Percentiles rank a stretch among this genome's conserved stretches.
Evolutionary conservation across 1,140 invertebrate genomes (phyloP).

Genomic region (Himalopsyche phryganea): DNA sequence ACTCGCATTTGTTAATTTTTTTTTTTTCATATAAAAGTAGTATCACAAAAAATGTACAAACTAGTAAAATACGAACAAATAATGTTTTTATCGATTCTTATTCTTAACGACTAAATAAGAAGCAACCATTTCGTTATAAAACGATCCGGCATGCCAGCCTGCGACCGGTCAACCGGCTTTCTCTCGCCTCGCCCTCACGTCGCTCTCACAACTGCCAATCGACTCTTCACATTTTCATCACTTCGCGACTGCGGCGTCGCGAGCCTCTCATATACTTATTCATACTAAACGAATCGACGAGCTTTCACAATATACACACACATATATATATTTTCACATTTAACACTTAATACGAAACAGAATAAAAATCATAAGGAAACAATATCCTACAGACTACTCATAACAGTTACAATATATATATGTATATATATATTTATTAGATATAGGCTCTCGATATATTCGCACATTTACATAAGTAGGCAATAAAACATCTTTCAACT

Average conservation of each 20-base stretch:
- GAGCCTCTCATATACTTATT: neutral
- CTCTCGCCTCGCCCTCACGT: too few species aligned
- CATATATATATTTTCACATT: neutral
- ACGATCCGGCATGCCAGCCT: neutral
- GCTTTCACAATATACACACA: neutral
- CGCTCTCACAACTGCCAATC: too few species aligned
- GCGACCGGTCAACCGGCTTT: neutral
- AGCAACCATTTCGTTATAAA: slow-evolving; percentile 10
- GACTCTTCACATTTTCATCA: neutral
- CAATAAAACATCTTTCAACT: slow-evolving; percentile 15
- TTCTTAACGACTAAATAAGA: slow-evolving; percentile 15
- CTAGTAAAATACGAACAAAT: slow-evolving; percentile 30
- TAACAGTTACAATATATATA: slow-evolving; percentile 25
- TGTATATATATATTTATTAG: slow-evolving; percentile 2
- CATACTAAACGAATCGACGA: neutral
- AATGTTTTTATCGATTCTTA: slow-evolving; percentile 13
- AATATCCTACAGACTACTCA: slow-evolving; percentile 15
- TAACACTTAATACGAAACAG: slow-evolving; percentile 7
- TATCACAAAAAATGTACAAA: slow-evolving; percentile 32
- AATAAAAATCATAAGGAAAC: slow-evolving; percentile 3
- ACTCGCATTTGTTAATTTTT: slow-evolving; percentile 16
- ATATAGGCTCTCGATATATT: slow-evolving; percentile 26
- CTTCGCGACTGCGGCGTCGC: neutral
- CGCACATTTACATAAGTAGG: slow-evolving; percentile 22
- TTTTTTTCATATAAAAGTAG: slow-evolving; percentile 26